Base-by-base conservation (phyloP, 2,888 invertebrate species). In the Metellina segmentata region DNA sequence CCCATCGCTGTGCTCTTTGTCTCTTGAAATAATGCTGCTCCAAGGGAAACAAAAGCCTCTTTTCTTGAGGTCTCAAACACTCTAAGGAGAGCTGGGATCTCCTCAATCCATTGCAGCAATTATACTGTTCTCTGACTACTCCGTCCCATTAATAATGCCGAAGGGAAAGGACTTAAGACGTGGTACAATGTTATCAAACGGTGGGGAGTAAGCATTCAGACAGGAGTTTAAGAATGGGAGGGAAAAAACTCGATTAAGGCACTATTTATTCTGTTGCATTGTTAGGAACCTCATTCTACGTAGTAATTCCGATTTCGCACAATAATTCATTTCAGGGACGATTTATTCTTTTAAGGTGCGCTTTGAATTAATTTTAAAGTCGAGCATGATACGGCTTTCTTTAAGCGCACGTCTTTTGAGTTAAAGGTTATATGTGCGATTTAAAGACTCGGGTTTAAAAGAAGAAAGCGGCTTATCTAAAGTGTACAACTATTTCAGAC, bases 31-130 rank as follows among this genome's bases (percentile, higher is more conserved):
- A 79, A 79, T 61, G 79, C 61, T 20, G 79, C 79, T 53, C 53
- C 53, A 53, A 7, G 61, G 53, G 79, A 79, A 79, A 52, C 52
- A 79, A 79, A 53, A 20, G 20, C 61, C 9, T 61, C 61, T 9
- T 53, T 20, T 61, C 16, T 19, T 20, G 53, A 20, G 9, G 34
- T 20, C 20, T 20, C 79, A n/a, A 77, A 51, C 16, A 49, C 51
- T 16, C n/a, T 16, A 77, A 48, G 74, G 51, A 13, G 77, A 19
- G 9, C 77, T 53, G 52, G 53, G 20, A 53, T 79, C 52, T 79
- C 79, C 53, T 20, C 53, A 79, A 20, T 79, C 6, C 53, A 79
- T 79, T 79, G 79, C 53, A 79, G 53, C 53, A 79, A 61, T 79
- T 79, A 61, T 79, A 61, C 20, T 53, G 79, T 16, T 20, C 34